A percentile compares a stretch with the other conserved stretches of the same genome.
Evolutionary conservation across 2,888 invertebrate genomes (phyloP).

Genomic region (Coelinius sp.): DNA sequence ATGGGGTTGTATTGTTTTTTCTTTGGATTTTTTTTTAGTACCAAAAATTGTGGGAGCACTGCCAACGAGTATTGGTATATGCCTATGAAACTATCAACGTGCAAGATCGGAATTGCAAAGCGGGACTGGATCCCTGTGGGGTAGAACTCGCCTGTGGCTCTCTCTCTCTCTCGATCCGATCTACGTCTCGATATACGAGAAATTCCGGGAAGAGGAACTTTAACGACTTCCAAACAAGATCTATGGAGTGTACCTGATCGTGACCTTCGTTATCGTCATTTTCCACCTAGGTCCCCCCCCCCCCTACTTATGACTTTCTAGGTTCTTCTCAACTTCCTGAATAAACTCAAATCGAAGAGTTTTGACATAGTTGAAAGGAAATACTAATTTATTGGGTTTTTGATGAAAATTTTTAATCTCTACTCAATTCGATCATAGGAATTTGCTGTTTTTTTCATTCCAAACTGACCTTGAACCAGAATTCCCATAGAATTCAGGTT

Average conservation of each 20-base stretch:
- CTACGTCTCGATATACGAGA: constrained; percentile 64
- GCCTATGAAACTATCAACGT: constrained; percentile 60
- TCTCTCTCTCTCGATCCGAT: constrained; percentile 55
- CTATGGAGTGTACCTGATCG: constrained; percentile 60
- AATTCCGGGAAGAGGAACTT: constrained; percentile 69
- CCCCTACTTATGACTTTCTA: constrained; percentile 8
- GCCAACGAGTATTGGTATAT: constrained; percentile 52
- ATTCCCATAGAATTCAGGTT: too few species aligned
- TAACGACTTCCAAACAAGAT: constrained; percentile 69
- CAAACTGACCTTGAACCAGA: too few species aligned
- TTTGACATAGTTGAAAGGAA: too few species aligned
- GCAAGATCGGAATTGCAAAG: constrained; percentile 70
- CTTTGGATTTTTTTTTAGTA: constrained; percentile 32
- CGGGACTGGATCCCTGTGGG: constrained; percentile 62
- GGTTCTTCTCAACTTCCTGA: constrained; percentile 22
- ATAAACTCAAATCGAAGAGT: not conserved
- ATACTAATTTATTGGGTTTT: too few species aligned
- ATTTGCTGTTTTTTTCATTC: too few species aligned
- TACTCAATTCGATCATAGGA: too few species aligned
- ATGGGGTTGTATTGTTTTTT: not conserved
- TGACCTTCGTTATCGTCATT: constrained; percentile 63
- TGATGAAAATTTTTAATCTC: too few species aligned
- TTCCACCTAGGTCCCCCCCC: constrained; percentile 39
- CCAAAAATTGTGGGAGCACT: constrained; percentile 54
- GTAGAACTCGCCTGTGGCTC: constrained; percentile 29